Conservation (phyloP, 2,113 vertebrate genomes). For the Platanista minor region DNA sequence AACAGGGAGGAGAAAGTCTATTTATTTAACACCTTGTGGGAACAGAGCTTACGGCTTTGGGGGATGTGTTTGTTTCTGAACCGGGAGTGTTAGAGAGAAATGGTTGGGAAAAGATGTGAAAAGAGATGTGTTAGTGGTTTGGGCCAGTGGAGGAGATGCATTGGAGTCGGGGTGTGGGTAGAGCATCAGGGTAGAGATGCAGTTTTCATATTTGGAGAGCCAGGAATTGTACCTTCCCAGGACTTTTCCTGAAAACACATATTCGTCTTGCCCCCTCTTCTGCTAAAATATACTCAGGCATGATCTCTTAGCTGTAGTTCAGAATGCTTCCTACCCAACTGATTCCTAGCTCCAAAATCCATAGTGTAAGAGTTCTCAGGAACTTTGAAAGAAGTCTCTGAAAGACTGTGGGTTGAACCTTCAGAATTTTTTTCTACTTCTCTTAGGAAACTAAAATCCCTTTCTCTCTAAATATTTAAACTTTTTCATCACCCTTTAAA, state of each 20-base stretch:
- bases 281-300: neutral
- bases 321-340: neutral
- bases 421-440: neutral
- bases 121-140: neutral
- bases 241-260: neutral
- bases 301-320: neutral
- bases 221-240: neutral
- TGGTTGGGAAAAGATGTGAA: neutral
- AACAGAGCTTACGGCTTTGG: neutral
- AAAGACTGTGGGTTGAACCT: neutral
- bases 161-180: too few relatives aligned
- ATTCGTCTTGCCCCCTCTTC: slow-evolving; percentile 37
- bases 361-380: slow-evolving; percentile 40
- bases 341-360: neutral
- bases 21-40: slow-evolving; percentile 40
- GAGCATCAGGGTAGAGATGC: neutral
- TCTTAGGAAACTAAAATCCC: neutral
- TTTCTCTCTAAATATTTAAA: neutral
- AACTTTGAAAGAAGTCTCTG: slow-evolving; percentile 31
- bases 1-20: slow-evolving; percentile 31
- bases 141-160: neutral
- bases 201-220: neutral
- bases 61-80: neutral
- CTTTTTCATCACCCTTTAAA: neutral
- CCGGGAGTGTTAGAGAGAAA: neutral